Conservation (phyloP, 2,888 invertebrate genomes). For the Colostygia pectinataria region DNA sequence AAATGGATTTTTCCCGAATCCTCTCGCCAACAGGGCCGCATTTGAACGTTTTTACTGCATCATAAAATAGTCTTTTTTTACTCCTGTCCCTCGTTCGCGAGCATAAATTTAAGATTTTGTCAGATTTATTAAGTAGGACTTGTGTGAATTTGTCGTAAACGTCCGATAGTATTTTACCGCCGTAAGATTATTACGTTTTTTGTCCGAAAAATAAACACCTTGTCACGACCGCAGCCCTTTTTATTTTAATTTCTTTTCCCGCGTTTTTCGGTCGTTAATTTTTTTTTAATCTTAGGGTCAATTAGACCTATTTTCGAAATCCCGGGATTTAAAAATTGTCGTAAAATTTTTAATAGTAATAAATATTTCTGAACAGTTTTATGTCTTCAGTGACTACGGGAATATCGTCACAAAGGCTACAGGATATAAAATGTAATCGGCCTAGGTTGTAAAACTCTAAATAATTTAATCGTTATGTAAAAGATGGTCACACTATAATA, state of each 20-base stretch:
- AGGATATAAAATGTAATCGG: slow-evolving; percentile 35
- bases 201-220: slow-evolving; percentile 55
- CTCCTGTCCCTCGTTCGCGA: slow-evolving; percentile 55
- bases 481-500: slow-evolving; percentile 28
- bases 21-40: slow-evolving; percentile 53
- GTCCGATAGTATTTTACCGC: slow-evolving; percentile 74
- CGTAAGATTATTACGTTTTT: slow-evolving; percentile 65
- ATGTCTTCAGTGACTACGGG: slow-evolving; percentile 34
- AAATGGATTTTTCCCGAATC: slow-evolving; percentile 67
- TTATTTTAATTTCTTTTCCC: slow-evolving; percentile 50
- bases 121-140: slow-evolving; percentile 77
- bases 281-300: slow-evolving; percentile 34
- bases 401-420: slow-evolving; percentile 32
- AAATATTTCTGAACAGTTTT: slow-evolving; percentile 35
- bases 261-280: slow-evolving; percentile 57
- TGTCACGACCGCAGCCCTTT: slow-evolving; percentile 48
- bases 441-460: slow-evolving; percentile 28
- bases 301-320: slow-evolving; percentile 38
- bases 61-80: slow-evolving; percentile 56
- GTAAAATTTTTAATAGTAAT: slow-evolving; percentile 39
- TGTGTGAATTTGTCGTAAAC: slow-evolving; percentile 79
- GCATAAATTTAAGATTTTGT: slow-evolving; percentile 75
- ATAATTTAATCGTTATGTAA: slow-evolving; percentile 32
- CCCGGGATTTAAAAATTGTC: slow-evolving; percentile 27
- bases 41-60: slow-evolving; percentile 64